Conservation (phyloP, 1,140 invertebrate genomes). For the Rhynchophorus ferrugineus region DNA sequence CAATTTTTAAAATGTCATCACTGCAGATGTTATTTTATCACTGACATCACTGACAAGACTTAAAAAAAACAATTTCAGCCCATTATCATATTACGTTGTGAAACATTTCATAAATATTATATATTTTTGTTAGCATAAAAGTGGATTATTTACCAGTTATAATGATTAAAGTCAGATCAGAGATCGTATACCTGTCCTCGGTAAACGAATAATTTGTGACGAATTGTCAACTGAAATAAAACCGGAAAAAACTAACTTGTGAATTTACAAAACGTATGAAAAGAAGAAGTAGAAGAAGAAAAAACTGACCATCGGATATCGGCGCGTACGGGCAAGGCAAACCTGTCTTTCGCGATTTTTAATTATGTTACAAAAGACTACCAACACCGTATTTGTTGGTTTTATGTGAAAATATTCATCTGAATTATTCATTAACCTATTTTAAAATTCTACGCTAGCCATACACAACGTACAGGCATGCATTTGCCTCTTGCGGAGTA, state of each 20-base stretch:
- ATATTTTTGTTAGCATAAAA: no score
- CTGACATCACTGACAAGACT: no score
- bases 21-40: no score
- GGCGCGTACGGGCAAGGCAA: not conserved
- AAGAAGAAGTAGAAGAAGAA: not conserved
- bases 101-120: no score
- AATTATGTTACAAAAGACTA: slow-evolving; percentile 8
- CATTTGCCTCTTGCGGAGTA: not conserved
- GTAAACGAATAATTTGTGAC: no score
- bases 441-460: slow-evolving; percentile 17
- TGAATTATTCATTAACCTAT: slow-evolving; percentile 17
- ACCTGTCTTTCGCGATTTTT: slow-evolving; percentile 4
- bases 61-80: no score
- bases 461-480: slow-evolving; percentile 5
- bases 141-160: no score
- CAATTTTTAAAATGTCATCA: no score
- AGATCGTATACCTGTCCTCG: no score
- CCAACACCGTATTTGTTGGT: slow-evolving; percentile 9
- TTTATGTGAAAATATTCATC: slow-evolving; percentile 19
- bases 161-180: no score
- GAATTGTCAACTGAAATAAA: not conserved
- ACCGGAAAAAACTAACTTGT: not conserved
- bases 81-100: no score
- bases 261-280: not conserved
- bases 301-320: not conserved